Conservation (phyloP, 2,888 invertebrate species). For the Myathropa florea region DNA sequence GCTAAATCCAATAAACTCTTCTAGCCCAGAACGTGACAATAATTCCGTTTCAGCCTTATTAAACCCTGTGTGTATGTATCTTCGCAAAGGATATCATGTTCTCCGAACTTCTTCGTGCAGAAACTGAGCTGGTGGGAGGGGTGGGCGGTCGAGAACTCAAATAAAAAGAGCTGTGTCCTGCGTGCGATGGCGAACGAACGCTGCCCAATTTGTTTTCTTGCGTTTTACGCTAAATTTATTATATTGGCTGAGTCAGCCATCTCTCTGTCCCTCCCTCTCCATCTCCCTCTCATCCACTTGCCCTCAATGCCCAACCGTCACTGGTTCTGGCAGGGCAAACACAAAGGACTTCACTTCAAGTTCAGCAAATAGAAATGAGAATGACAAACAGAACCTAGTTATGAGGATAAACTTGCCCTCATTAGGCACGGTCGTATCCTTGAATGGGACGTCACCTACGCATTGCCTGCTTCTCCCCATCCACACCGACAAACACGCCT, state of each 20-base stretch:
- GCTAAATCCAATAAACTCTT: slow-evolving; percentile 62
- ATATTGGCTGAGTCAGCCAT: slow-evolving; percentile 43
- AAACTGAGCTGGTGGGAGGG: background rate
- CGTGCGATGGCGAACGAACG: background rate
- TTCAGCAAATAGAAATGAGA: slow-evolving; percentile 58
- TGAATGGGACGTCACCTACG: slow-evolving; percentile 31
- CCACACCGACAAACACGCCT: background rate
- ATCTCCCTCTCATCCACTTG: background rate
- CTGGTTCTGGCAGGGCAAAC: background rate
- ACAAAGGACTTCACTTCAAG: slow-evolving; percentile 48
- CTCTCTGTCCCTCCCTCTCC: slow-evolving; percentile 7
- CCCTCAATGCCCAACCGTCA: background rate
- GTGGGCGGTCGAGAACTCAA: background rate
- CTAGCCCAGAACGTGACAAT: slow-evolving; percentile 59
- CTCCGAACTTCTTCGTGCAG: slow-evolving; percentile 1
- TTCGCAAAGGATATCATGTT: background rate
- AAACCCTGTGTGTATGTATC: slow-evolving; percentile 11
- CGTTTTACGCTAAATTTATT: slow-evolving; percentile 46
- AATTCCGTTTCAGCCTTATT: slow-evolving; percentile 63
- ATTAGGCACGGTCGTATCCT: slow-evolving; percentile 41
- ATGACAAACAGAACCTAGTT: slow-evolving; percentile 63
- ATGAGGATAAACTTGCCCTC: slow-evolving; percentile 51
- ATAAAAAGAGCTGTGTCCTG: slow-evolving; percentile 27
- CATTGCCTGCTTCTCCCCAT: background rate
- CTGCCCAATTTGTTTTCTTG: slow-evolving; percentile 46